A percentile compares a stretch with the other conserved stretches of the same genome.
Conservation (phyloP, 2,113 vertebrate genomes). For the Tetrao urogallus region DNA sequence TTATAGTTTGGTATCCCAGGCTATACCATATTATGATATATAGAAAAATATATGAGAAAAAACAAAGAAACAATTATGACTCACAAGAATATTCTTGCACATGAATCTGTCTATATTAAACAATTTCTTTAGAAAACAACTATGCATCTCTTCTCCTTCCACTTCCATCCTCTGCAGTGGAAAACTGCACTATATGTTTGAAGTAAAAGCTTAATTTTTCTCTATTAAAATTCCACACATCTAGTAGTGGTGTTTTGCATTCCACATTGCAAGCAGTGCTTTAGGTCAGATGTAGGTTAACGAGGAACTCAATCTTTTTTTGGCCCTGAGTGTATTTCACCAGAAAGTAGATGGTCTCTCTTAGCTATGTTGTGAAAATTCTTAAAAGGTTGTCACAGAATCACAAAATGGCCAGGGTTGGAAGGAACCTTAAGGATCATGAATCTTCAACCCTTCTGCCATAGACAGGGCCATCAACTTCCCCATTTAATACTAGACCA, state of each 20-base stretch:
- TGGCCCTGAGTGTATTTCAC: background rate
- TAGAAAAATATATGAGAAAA: background rate
- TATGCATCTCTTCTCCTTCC: background rate
- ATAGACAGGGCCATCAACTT: too few species aligned
- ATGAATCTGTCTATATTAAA: background rate
- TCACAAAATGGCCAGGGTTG: too few species aligned
- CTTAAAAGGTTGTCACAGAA: background rate
- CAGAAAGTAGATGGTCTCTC: background rate
- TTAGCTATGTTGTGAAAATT: background rate
- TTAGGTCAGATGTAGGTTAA: background rate
- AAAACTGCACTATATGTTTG: background rate
- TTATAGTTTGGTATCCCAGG: background rate
- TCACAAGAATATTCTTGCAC: background rate
- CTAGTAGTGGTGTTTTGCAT: background rate
- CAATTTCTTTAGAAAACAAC: background rate
- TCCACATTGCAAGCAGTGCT: background rate
- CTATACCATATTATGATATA: rapidly evolving
- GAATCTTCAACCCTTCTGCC: too few species aligned
- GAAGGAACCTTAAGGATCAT: too few species aligned
- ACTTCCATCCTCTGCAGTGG: background rate
- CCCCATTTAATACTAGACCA: too few species aligned
- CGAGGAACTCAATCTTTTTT: background rate
- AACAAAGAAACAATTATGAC: background rate
- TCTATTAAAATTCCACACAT: background rate
- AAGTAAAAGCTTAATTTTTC: background rate